Base-by-base conservation (phyloP, 2,888 invertebrate genomes). In the Andrena haemorrhoa region DNA sequence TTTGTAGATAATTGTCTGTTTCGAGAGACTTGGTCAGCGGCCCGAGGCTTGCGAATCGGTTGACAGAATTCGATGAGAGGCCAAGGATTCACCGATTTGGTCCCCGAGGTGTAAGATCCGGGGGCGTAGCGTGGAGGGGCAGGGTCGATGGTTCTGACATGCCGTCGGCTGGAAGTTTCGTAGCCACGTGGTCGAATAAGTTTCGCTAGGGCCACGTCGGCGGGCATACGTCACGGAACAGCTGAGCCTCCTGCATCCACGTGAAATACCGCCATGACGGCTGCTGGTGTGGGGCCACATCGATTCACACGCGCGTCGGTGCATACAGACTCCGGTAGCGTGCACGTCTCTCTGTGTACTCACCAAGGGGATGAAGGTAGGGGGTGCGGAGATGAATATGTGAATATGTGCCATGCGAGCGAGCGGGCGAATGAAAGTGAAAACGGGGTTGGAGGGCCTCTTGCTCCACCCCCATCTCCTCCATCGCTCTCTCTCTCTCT, bases 321-420 rank as follows among this genome's bases (percentile, higher is more conserved):
- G 4, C 20, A 68, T 20, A 23, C 31, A 26, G 23, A 10, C 31
- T 12, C 49, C 58, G 5, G 47, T 56, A 35, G 33, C 47, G 69
- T 49, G 63, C 51, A 69, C 73, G 63, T 73, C 79, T 81, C 58
- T 65, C 41, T 64, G 77, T 83, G 79, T 75, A 81, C 72, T 56
- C 74, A 33, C 71, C 69, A 82, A 79, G 79, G 84, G 86, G 79
- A 84, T 78, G 85, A 82, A 86, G 84, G 85, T 70, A 74, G 64
- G 76, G 41, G 63, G 82, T 41, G 74, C 35, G 61, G 83, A 89
- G 88, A 87, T 89, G 91, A 90, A 92, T 91, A 91, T 89, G 90
- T 90, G 91, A 91, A 91, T 92, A 91, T 92, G 90, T 92, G 91
- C 90, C 91, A 91, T 86, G 88, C 84, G 86, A 89, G 90, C 88